Percentiles rank a stretch among this genome's conserved stretches.
Conservation (phyloP, 1,140 invertebrate species). For the Drosophila watanabei region DNA sequence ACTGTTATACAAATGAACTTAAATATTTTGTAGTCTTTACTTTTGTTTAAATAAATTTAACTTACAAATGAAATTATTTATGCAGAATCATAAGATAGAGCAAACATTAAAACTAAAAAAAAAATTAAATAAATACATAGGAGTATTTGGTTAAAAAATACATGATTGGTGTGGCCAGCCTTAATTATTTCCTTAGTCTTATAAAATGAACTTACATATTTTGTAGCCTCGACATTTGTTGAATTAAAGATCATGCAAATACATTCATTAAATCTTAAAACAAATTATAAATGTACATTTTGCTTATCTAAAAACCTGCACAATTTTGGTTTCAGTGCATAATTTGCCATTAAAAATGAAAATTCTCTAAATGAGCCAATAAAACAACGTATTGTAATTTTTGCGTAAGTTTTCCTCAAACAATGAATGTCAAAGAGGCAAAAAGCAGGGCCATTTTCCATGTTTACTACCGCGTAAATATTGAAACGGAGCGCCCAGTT, state of each 20-base stretch:
- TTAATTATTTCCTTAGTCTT: background rate
- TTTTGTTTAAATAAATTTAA: background rate
- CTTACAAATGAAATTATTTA: too few relatives aligned
- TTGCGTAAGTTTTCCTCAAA: background rate
- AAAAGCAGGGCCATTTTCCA: slow-evolving; percentile 6
- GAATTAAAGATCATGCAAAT: background rate
- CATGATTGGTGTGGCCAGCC: background rate
- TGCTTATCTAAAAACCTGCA: too few relatives aligned
- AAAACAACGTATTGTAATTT: slow-evolving; percentile 14
- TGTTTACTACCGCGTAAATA: slow-evolving; percentile 16
- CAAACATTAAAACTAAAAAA: too few relatives aligned
- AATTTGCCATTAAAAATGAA: slow-evolving; percentile 7
- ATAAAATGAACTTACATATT: too few relatives aligned
- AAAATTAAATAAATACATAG: too few relatives aligned
- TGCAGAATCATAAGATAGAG: too few relatives aligned
- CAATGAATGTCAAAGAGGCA: slow-evolving; percentile 4
- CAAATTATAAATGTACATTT: too few relatives aligned
- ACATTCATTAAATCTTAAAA: background rate
- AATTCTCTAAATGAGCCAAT: slow-evolving; percentile 16
- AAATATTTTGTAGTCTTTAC: background rate
- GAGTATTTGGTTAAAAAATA: background rate
- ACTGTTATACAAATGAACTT: background rate
- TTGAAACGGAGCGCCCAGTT: background rate
- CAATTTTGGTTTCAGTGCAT: background rate
- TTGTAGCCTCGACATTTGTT: background rate